Evolutionary conservation across 2,797 vertebrate genomes (phyloP).

Genomic region (Eremophila alpestris): DNA sequence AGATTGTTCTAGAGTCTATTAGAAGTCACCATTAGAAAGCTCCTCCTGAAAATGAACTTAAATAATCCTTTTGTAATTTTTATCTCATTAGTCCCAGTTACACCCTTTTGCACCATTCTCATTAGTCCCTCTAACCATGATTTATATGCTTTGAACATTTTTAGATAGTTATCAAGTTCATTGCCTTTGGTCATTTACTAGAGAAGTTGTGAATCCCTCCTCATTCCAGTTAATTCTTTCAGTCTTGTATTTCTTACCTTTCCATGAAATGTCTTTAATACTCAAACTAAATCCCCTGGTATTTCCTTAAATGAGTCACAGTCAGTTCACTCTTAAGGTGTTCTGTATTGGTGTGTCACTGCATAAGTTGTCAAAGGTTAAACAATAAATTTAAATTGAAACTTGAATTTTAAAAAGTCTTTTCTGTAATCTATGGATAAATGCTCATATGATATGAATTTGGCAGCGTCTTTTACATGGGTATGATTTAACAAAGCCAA

Average conservation of each 20-base stretch:
- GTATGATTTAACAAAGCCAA: not conserved
- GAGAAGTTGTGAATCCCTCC: not conserved
- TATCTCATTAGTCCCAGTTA: constrained; percentile 10
- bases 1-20: constrained; percentile 1
- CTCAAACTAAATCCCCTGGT: not conserved
- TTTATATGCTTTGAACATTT: constrained; percentile 15
- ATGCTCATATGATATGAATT: not conserved
- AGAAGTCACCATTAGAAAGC: constrained; percentile 9
- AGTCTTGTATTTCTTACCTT: not conserved
- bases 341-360: not conserved
- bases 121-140: not conserved
- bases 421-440: not conserved
- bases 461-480: not conserved
- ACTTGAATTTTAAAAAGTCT: not conserved
- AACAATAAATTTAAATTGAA: not conserved
- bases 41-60: constrained; percentile 27
- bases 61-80: constrained; percentile 21
- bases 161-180: not conserved
- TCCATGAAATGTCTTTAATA: not conserved
- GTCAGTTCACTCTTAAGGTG: constrained; percentile 3
- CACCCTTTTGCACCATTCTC: not conserved
- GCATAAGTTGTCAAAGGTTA: not conserved
- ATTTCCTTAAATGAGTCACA: not conserved
- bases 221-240: not conserved
- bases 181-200: constrained; percentile 13